Evolutionary conservation across 2,888 invertebrate genomes (phyloP).

Genomic region (Heliothis peltigera): DNA sequence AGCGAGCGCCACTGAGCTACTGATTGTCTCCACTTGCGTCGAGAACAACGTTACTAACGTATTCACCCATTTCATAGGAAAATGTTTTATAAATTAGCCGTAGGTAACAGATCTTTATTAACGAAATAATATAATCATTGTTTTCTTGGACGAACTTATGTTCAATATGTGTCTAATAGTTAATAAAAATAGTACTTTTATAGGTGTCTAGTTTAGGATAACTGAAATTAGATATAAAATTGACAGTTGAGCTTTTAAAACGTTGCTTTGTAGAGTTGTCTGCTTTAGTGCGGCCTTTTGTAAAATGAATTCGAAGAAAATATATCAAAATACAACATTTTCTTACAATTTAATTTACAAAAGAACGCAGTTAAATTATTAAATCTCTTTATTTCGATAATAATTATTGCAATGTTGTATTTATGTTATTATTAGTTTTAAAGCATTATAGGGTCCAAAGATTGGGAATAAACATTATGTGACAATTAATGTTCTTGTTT

Average conservation of each 20-base stretch:
- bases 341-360: constrained; percentile 73
- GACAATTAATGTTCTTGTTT: constrained; percentile 85
- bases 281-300: constrained; percentile 75
- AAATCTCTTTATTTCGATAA: constrained; percentile 77
- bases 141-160: constrained; percentile 55
- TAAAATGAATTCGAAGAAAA: constrained; percentile 71
- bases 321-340: constrained; percentile 38
- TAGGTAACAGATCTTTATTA: constrained; percentile 60
- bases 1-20: constrained; percentile 12
- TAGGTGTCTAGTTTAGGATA: constrained; percentile 83
- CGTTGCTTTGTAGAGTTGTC: constrained; percentile 82
- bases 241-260: constrained; percentile 81
- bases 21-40: constrained; percentile 64
- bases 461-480: constrained; percentile 93
- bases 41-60: constrained; percentile 33
- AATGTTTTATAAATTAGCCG: constrained; percentile 55
- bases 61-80: constrained; percentile 34
- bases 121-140: constrained; percentile 56
- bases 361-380: constrained; percentile 70
- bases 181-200: constrained; percentile 74
- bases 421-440: constrained; percentile 91
- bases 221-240: constrained; percentile 79
- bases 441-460: constrained; percentile 93
- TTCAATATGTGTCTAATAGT: constrained; percentile 73
- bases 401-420: constrained; percentile 88